These are phyloP conservation scores for Sinosuthora webbiana DNA, from an alignment of 2,113 vertebrate species.

Conservation along the genomic window DNA sequence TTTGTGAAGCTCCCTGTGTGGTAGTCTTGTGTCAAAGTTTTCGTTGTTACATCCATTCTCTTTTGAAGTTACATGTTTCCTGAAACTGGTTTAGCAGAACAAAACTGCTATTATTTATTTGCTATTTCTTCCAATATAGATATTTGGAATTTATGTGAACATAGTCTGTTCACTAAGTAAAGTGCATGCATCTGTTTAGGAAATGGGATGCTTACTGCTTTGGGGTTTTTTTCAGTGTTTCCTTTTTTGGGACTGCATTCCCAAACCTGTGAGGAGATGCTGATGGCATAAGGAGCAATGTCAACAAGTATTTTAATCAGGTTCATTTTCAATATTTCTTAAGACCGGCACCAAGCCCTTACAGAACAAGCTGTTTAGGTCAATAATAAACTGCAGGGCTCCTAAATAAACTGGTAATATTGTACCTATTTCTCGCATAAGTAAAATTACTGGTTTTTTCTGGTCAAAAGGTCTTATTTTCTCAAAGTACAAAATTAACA, in stretches of 20 bases:
- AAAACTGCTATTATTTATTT: background rate
- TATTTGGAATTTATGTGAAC: background rate
- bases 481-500: background rate
- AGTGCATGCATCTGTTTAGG: background rate
- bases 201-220: background rate
- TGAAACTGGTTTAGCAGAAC: background rate
- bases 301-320: background rate
- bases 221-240: background rate
- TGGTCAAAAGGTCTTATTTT: background rate
- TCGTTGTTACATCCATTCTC: background rate
- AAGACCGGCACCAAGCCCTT: background rate
- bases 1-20: background rate
- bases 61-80: background rate
- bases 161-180: background rate
- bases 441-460: background rate
- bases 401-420: background rate
- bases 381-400: background rate
- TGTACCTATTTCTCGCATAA: background rate
- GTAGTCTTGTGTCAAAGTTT: background rate
- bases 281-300: background rate
- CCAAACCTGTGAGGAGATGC: background rate
- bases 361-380: background rate
- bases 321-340: background rate
- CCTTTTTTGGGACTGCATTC: background rate
- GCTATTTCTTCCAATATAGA: background rate